Base-by-base conservation (phyloP, 1,140 invertebrate genomes). In the Heliothis virescens region DNA sequence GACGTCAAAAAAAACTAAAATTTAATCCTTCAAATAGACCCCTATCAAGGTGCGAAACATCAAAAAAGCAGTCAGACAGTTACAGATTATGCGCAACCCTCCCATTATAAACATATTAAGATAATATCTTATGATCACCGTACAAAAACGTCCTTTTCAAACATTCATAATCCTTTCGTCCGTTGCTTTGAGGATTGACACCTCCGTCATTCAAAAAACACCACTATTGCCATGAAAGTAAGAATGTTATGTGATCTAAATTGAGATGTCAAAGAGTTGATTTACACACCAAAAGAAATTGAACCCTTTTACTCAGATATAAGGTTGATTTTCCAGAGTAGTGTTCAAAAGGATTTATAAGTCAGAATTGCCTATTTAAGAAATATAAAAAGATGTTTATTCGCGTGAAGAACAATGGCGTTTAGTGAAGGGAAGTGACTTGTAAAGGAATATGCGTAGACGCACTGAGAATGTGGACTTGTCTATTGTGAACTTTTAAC, bases 31-130 rank as follows among this genome's bases (percentile, higher is more conserved):
- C 85, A 79, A 90, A 92, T 91, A 92, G 76, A 62, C 83, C 84
- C 81, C 85, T 80, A 62, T 50, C 86, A 94, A 94, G 92, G 92
- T 94, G 92, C 89, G 83, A 93, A 94, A 90, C 63, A 85, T 89
- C 86, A 89, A 90, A 89, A 29, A 71, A 83, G 82, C 87, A 87
- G 81, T 86, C 86, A 82, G 86, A 93, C 92, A 94, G 91, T 93
- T 92, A 93, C 91, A 93, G 91, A 94, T 94, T 93, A 93, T 81
- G 87, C 79, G 79, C 74, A 86, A 90, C 87, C 89, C 87, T 91
- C 18, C 93, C 89, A 92, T 94, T 90, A 92, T 89, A 93, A 91
- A 85, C 88, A 90, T 90, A 94, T 94, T 93, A 94, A 93, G 91
- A 94, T 94, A 93, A 92, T 89, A 94, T 94, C n/a, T n/a, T n/a